Evolutionary conservation across 2,113 vertebrate species (phyloP).

Genomic region (Gambusia holbrooki): DNA sequence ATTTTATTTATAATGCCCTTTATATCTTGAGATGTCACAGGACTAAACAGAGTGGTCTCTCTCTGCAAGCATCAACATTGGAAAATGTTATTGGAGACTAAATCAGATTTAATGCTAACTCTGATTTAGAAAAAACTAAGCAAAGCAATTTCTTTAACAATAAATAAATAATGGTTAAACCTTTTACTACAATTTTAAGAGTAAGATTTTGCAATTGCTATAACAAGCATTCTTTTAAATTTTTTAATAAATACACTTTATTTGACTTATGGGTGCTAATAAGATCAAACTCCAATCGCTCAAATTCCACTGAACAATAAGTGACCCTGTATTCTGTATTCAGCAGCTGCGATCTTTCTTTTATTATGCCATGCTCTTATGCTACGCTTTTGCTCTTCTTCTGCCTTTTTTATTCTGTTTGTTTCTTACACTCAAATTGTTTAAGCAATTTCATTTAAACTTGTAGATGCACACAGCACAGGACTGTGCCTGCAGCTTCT

Average conservation of each 20-base stretch:
- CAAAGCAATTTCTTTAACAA: too few relatives aligned
- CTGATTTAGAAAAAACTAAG: too few relatives aligned
- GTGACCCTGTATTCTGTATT: slow-evolving; percentile 27
- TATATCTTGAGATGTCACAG: too few relatives aligned
- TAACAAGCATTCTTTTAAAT: not conserved
- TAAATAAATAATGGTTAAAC: not conserved
- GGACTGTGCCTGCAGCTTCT: slow-evolving; percentile 47
- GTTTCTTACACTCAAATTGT: slow-evolving; percentile 37
- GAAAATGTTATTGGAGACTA: too few relatives aligned
- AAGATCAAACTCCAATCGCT: not conserved
- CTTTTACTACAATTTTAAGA: not conserved
- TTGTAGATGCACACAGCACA: slow-evolving; percentile 30
- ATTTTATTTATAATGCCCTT: too few relatives aligned
- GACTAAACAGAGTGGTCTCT: too few relatives aligned
- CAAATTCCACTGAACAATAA: slow-evolving; percentile 22
- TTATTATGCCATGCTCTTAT: not conserved
- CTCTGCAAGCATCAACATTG: too few relatives aligned
- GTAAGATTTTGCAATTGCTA: not conserved
- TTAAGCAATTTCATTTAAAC: slow-evolving; percentile 19
- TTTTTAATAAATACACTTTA: not conserved
- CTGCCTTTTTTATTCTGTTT: not conserved
- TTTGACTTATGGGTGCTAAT: not conserved
- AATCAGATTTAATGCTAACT: too few relatives aligned
- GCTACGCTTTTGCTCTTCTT: not conserved
- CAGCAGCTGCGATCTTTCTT: slow-evolving; percentile 3